Conservation (phyloP, 2,888 invertebrate genomes). For the Coecobrya sp. region DNA sequence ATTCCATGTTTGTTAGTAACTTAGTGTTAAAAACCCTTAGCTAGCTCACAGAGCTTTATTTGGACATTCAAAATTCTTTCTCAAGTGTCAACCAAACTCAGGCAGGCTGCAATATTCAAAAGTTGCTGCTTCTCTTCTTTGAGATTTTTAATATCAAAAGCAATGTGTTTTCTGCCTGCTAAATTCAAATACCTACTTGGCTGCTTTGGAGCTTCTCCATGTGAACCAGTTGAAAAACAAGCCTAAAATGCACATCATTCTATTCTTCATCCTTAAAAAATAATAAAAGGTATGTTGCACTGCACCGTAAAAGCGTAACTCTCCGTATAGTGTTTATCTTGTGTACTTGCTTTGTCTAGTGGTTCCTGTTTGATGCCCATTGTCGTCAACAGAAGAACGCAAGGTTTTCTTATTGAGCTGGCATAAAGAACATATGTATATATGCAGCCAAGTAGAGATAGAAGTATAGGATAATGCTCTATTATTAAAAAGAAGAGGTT, state of each 20-base stretch:
- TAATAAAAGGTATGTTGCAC: background rate
- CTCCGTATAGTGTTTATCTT: no score
- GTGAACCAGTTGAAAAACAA: slow-evolving; percentile 20
- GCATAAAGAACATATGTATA: slow-evolving; percentile 26
- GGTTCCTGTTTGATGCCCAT: background rate
- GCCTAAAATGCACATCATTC: slow-evolving; percentile 41
- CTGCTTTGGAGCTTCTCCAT: slow-evolving; percentile 2
- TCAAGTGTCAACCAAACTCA: background rate
- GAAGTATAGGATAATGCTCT: background rate
- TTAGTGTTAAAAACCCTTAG: no score
- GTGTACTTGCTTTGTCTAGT: background rate
- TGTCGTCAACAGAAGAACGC: background rate
- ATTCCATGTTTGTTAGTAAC: no score
- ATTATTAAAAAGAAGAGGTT: slow-evolving; percentile 15
- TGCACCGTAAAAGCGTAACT: no score
- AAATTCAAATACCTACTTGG: slow-evolving; percentile 46
- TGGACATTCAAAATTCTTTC: background rate
- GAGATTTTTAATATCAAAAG: background rate
- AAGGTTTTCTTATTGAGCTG: slow-evolving; percentile 17
- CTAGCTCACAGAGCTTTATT: no score
- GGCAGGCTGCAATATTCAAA: background rate
- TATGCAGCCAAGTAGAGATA: background rate
- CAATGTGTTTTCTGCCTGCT: background rate
- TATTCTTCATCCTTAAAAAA: slow-evolving; percentile 15
- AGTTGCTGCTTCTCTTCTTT: background rate